A percentile compares a stretch with the other conserved stretches of the same genome.
These are phyloP conservation scores for Eudyptes chrysolophus DNA, from an alignment of 2,113 vertebrate species.

Conservation along the genomic window DNA sequence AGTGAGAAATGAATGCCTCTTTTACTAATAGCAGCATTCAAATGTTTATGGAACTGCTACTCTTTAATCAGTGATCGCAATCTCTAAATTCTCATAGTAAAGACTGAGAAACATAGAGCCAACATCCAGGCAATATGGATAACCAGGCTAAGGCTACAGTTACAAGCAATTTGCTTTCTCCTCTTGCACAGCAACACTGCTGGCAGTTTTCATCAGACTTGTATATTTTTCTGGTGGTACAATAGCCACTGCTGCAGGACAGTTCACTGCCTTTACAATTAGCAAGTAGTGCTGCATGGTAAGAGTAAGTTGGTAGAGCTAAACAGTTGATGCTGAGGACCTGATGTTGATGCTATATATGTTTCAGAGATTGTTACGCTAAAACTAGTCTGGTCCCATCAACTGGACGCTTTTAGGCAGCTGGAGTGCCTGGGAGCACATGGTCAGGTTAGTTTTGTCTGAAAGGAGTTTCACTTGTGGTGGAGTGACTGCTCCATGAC, in stretches of 20 bases:
- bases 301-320: neutral
- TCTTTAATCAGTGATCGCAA: neutral
- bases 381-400: neutral
- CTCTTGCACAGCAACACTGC: neutral
- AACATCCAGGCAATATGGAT: neutral
- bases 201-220: neutral
- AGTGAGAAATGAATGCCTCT: neutral
- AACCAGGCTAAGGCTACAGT: neutral
- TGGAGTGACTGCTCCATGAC: accelerated
- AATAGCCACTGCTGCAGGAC: neutral
- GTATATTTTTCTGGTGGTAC: neutral
- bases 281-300: neutral
- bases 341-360: neutral
- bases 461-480: neutral
- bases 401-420: neutral
- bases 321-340: neutral
- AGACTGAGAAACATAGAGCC: neutral
- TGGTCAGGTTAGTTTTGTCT: neutral
- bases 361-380: neutral
- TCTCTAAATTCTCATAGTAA: neutral
- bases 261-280: neutral
- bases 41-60: neutral
- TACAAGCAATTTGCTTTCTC: neutral
- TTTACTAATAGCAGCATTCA: neutral
- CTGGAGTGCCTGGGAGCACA: neutral